A percentile compares a stretch with the other conserved stretches of the same genome.
Evolutionary conservation across 1,140 invertebrate species (phyloP).

Genomic region (Drosophila tsacasi): DNA sequence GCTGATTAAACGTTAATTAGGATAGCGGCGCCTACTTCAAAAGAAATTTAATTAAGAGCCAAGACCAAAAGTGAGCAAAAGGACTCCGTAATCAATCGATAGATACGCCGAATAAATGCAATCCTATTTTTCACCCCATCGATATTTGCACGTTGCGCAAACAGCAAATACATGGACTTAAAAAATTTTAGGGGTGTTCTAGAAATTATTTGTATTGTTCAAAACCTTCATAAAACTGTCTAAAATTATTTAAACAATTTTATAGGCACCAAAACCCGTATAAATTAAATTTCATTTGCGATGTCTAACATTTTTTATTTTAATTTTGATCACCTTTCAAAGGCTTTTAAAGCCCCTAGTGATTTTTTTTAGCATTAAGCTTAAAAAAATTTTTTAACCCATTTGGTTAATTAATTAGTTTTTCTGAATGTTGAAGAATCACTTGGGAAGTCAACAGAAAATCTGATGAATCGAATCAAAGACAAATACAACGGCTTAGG

Average conservation of each 20-base stretch:
- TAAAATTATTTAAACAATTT: not conserved
- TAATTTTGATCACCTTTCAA: too few relatives aligned
- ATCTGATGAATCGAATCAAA: constrained; percentile 56
- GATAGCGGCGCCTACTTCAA: constrained; percentile 56
- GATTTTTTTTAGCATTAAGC: too few relatives aligned
- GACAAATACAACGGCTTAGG: constrained; percentile 36
- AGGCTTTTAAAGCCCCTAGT: too few relatives aligned
- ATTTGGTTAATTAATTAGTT: not conserved
- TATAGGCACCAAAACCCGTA: too few relatives aligned
- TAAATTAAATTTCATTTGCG: too few relatives aligned
- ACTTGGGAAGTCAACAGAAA: constrained; percentile 46
- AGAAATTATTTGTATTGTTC: not conserved
- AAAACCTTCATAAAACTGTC: not conserved
- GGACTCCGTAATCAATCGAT: constrained; percentile 52
- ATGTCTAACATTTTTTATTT: too few relatives aligned
- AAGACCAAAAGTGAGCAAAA: constrained; percentile 34
- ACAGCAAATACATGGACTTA: constrained; percentile 5
- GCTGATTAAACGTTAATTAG: constrained; percentile 76
- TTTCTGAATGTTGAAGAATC: not conserved
- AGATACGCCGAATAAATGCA: constrained; percentile 53
- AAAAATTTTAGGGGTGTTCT: not conserved
- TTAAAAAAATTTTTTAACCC: too few relatives aligned
- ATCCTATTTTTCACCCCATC: not conserved
- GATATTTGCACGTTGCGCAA: constrained; percentile 44
- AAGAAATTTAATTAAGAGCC: constrained; percentile 71